Evolutionary conservation across 2,888 invertebrate species (phyloP), one percentile per base, ranked within the genome.

Genomic region (Molorchus minor): DNA sequence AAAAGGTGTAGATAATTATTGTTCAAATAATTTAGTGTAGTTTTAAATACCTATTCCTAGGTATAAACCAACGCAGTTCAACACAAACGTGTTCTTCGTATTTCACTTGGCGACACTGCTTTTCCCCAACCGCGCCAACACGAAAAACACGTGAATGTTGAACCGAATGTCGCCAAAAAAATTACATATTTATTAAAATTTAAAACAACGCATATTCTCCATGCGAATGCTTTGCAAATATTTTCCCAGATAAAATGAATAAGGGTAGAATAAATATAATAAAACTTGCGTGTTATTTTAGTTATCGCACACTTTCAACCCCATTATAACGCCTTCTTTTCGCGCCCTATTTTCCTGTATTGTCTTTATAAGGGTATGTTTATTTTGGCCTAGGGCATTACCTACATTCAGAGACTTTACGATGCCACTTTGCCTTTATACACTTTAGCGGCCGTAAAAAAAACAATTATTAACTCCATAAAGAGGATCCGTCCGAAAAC

Each of bases 391-490:
- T 25, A 20, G 20, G n/a, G 30, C 36, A 19, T 15, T 17, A 35
- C 13, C 30, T 13, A 53, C 29, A 33, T 53, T 41, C 36, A 10
- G 35, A 29, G 20, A 20, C 33, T 53, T 43, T 53, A 53, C 43
- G 53, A 53, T 53, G 21, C 35, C 17, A 30, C n/a, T 41, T 43
- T 43, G 53, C 53, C 33, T 44, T 53, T 43, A 33, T 35, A 44
- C 19, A 19, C 10, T 43, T 41, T 43, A 44, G 35, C 10, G 43
- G 15, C 33, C 12, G 8, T 53, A 43, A 53, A 53, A n/a, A 43
- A 19, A 44, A 12, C 53, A 30, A 43, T 43, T 53, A 53, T 44
- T 35, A 35, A 7, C 15, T 36, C 17, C 15, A 36, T 21, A 19
- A 35, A 49, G 20, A 15, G 25, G 5, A 3, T n/a, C 10, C 15